Evolutionary conservation across 2,113 vertebrate genomes (phyloP).

Genomic region (Cettia cetti): DNA sequence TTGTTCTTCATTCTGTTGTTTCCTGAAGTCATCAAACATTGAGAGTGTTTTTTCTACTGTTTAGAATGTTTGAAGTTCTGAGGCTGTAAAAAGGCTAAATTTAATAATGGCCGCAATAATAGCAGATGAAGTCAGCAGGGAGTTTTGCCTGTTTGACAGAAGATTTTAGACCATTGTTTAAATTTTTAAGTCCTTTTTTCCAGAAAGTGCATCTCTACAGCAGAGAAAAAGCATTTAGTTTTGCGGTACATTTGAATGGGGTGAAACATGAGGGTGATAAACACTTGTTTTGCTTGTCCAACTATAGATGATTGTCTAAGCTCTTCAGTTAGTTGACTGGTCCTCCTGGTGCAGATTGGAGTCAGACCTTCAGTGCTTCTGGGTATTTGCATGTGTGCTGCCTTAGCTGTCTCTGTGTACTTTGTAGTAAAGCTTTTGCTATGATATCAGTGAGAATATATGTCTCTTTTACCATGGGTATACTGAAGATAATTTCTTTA

Average conservation of each 20-base stretch:
- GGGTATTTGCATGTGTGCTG: neutral
- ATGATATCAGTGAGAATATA: neutral
- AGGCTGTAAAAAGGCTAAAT: neutral
- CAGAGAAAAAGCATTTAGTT: neutral
- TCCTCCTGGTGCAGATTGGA: neutral
- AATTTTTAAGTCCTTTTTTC: neutral
- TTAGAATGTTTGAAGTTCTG: neutral
- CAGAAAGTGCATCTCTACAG: neutral
- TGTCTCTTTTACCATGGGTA: neutral
- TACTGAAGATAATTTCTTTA: neutral
- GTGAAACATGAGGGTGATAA: neutral
- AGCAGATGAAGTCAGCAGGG: neutral
- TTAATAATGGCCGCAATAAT: neutral
- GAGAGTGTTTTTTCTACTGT: neutral
- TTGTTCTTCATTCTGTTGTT: neutral
- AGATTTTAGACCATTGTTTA: neutral
- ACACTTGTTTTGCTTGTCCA: neutral
- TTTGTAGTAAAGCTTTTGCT: neutral
- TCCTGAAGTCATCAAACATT: neutral
- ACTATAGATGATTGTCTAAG: neutral
- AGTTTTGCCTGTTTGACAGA: neutral
- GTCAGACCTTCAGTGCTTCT: neutral
- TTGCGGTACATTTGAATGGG: neutral
- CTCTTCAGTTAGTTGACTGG: neutral
- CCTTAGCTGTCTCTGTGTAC: neutral